Evolutionary conservation across 2,888 invertebrate species (phyloP), one percentile per base, ranked within the genome.

Genomic region (Osmoderma eremita): DNA sequence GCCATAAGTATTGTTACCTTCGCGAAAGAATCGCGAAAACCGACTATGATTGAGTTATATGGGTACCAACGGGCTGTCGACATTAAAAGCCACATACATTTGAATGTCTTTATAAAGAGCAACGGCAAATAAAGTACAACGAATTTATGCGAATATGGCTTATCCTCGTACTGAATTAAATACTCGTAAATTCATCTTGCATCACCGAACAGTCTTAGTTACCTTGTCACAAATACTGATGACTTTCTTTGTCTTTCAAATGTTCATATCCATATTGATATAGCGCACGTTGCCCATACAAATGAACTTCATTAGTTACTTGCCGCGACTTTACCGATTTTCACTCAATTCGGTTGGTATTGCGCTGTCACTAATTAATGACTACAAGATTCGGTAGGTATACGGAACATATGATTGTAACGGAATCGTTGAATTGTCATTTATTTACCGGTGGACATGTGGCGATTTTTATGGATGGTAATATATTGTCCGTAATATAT

Each of bases 211-310:
- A 30, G 62, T 39, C 58, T 49, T 41, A 63, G 68, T 71, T 69
- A 78, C 79, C 79, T 78, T 79, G 79, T 79, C 79, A 78, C 78
- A 79, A 77, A 77, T 78, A 77, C 77, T 78, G 77, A 78, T 75
- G 78, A 78, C 76, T 78, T 76, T 77, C 75, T 78, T 77, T 75
- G 73, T 74, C 56, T 67, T 61, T 50, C 42, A 53, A 61, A 67
- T 48, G 54, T 39, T 65, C 67, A 63, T 63, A 67, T 39, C 63
- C 63, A 63, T 63, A 61, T 50, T 30, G 58, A 65, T 54, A 42
- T 63, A 41, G 54, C 58, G 51, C 58, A 30, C 24, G 58, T 13
- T 45, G 58, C 58, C 4, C 58, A 61, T 61, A 61, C 58, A 61
- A 61, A 61, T 45, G 45, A 61, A 13, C n/a, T 45, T 61, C 58